Evolutionary conservation across 2,888 invertebrate genomes (phyloP).

Genomic region (Mechanitis mazaeus): DNA sequence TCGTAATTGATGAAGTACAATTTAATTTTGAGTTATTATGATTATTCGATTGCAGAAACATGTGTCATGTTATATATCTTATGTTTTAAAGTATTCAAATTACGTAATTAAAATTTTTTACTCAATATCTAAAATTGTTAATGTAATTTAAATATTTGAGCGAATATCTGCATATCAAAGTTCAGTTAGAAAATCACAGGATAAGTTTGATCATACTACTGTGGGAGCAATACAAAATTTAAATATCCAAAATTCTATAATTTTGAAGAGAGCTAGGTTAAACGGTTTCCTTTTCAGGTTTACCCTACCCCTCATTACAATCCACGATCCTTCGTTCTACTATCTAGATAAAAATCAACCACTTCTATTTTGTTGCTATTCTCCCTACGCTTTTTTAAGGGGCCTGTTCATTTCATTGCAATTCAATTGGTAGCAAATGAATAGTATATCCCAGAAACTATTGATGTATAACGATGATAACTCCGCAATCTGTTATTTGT

Average conservation of each 20-base stretch:
- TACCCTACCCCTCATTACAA: slow-evolving; percentile 71
- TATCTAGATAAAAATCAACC: slow-evolving; percentile 71
- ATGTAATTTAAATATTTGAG: slow-evolving; percentile 10
- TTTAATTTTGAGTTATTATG: slow-evolving; percentile 63
- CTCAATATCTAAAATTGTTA: slow-evolving; percentile 20
- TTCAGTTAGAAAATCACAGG: not conserved
- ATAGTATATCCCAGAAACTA: slow-evolving; percentile 55
- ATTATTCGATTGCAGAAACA: slow-evolving; percentile 48
- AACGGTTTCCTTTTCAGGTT: slow-evolving; percentile 68
- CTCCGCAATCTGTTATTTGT: slow-evolving; percentile 55
- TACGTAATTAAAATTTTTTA: slow-evolving; percentile 25
- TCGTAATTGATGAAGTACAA: slow-evolving; percentile 47
- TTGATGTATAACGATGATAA: slow-evolving; percentile 63
- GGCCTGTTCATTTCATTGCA: slow-evolving; percentile 68
- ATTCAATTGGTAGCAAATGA: slow-evolving; percentile 68
- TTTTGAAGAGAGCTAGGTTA: slow-evolving; percentile 68
- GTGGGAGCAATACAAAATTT: slow-evolving; percentile 48
- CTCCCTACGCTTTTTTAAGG: slow-evolving; percentile 55
- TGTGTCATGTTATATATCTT: slow-evolving; percentile 33
- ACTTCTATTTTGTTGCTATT: slow-evolving; percentile 61
- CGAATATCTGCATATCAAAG: no score
- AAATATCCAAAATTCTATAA: slow-evolving; percentile 75
- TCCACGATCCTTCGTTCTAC: slow-evolving; percentile 67
- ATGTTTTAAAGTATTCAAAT: slow-evolving; percentile 36
- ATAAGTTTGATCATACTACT: slow-evolving; percentile 4